Conservation (phyloP, 2,797 vertebrate species). For the Taenioides sp. region DNA sequence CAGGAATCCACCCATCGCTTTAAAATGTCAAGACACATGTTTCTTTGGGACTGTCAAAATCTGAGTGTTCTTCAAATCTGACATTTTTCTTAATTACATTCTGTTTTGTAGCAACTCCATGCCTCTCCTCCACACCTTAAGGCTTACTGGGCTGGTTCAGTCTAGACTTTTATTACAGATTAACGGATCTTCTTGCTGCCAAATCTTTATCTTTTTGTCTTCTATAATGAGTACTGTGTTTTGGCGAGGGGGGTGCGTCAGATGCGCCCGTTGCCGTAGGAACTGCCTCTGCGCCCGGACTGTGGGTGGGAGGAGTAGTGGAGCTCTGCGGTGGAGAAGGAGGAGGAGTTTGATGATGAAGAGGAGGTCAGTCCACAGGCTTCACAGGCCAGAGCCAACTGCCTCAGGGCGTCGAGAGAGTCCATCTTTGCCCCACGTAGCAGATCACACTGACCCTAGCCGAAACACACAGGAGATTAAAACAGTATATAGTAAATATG, state of each 20-base stretch:
- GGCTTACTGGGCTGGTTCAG: conserved; percentile 39
- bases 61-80: conserved; percentile 4
- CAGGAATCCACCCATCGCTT: conserved; percentile 2
- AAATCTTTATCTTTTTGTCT: conserved; percentile 1
- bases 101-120: conserved; percentile 25
- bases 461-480: neutral
- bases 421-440: conserved; percentile 91
- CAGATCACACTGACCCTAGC: conserved; percentile 92
- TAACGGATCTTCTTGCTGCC: conserved; percentile 31
- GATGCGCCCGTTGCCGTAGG: conserved; percentile 80
- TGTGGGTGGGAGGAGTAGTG: conserved; percentile 69
- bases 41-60: conserved; percentile 5
- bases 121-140: conserved; percentile 29
- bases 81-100: conserved; percentile 34
- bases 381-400: conserved; percentile 91
- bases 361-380: conserved; percentile 84
- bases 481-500: too few species aligned
- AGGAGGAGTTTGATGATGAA: conserved; percentile 67
- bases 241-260: conserved; percentile 47
- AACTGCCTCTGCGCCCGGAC: conserved; percentile 67
- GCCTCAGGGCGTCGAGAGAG: conserved; percentile 90
- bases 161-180: conserved; percentile 35
- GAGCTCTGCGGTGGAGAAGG: conserved; percentile 66
- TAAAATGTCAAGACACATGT: conserved; percentile 6
- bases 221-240: conserved; percentile 7